These are phyloP conservation scores for Centropyge bicolor DNA, from an alignment of 2,797 vertebrate species.

Conservation along the genomic window DNA sequence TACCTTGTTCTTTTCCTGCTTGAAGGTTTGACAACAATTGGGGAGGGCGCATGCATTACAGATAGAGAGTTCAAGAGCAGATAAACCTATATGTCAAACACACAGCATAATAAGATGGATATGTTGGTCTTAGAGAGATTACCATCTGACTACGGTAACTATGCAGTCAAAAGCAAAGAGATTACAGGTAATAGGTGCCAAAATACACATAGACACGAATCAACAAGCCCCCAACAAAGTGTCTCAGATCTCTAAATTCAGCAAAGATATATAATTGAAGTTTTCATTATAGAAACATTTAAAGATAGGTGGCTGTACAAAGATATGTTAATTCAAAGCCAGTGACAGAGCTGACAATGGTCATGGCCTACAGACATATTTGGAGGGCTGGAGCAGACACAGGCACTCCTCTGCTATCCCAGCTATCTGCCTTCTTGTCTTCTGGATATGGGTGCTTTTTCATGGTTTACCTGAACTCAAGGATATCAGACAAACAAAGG, in stretches of 20 bases:
- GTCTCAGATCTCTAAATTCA: not conserved
- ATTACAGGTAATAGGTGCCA: constrained; percentile 1
- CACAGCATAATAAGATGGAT: not conserved
- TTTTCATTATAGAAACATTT: not conserved
- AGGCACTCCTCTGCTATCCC: not conserved
- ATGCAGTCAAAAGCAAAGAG: not conserved
- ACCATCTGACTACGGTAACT: not conserved
- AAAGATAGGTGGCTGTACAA: not conserved
- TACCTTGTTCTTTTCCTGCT: not conserved
- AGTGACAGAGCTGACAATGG: not conserved
- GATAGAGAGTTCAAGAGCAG: constrained; percentile 7
- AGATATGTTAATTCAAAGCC: constrained; percentile 16
- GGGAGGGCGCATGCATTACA: not conserved
- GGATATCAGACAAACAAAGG: constrained; percentile 20
- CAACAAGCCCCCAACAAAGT: not conserved
- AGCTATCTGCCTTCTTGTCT: not conserved
- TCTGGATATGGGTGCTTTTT: not conserved
- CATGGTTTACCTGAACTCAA: constrained; percentile 10
- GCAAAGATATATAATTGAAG: not conserved
- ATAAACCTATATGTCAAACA: constrained; percentile 3
- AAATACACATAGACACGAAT: not conserved
- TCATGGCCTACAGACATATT: constrained; percentile 4
- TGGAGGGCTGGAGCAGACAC: constrained; percentile 2
- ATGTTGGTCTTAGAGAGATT: constrained; percentile 1
- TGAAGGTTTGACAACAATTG: constrained; percentile 2